Evolutionary conservation across 2,113 vertebrate species (phyloP).

Genomic region (Thalassarche chlororhynchos): DNA sequence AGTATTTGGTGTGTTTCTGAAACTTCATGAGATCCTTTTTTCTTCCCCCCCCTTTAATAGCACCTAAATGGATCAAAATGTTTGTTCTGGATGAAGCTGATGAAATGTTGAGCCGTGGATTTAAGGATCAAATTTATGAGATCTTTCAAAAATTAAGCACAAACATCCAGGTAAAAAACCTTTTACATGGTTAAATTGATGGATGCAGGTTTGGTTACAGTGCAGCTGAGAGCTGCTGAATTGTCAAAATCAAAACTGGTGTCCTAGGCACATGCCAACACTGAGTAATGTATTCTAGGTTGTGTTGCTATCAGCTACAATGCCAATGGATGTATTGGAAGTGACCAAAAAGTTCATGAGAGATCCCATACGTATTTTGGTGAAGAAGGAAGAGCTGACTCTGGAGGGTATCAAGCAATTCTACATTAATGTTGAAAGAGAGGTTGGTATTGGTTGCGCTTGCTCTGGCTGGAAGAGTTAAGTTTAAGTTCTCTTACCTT

Average conservation of each 20-base stretch:
- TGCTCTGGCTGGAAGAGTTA: neutral
- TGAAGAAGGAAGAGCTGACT: constrained; percentile 98
- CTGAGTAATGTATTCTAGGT: constrained; percentile 68
- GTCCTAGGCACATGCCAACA: rapidly evolving
- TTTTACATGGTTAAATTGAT: rapidly evolving
- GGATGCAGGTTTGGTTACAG: neutral
- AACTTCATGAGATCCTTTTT: neutral
- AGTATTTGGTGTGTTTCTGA: neutral
- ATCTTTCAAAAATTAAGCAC: constrained; percentile 98
- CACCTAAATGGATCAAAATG: constrained; percentile 97
- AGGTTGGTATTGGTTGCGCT: constrained; percentile 75
- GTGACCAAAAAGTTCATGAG: constrained; percentile 99
- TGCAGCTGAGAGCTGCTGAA: neutral
- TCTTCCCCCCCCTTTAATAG: constrained; percentile 64
- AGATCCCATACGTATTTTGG: constrained; percentile 94
- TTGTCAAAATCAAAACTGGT: neutral
- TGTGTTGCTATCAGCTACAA: constrained; percentile 95
- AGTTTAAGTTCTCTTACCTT: constrained; percentile 19
- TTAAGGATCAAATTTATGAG: constrained; percentile 99
- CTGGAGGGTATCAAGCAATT: constrained; percentile 99
- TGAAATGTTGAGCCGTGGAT: constrained; percentile 98
- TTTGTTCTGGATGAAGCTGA: constrained; percentile 99
- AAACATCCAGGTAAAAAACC: constrained; percentile 89
- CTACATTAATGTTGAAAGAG: constrained; percentile 98
- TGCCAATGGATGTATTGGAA: constrained; percentile 98